Percentiles rank a stretch among this genome's conserved stretches.
These are phyloP conservation scores for Cliona cf. orientalis DNA, from an alignment of 37 sponge, comb jelly and placozoan genomes.

Conservation along the genomic window DNA sequence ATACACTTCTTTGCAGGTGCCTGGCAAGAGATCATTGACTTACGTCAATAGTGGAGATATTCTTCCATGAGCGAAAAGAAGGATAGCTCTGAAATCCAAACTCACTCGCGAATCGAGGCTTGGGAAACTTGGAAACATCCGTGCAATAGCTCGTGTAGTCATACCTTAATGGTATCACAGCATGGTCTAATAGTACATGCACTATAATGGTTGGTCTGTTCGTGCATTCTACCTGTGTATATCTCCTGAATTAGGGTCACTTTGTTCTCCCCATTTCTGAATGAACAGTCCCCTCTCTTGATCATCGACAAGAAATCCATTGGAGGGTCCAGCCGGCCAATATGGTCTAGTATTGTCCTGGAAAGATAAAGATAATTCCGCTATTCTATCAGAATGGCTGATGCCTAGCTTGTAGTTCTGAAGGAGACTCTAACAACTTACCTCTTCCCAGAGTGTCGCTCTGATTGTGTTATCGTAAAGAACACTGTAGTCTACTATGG, in stretches of 20 bases:
- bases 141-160: constrained; percentile 84
- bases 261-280: constrained; percentile 87
- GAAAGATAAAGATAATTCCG: no score
- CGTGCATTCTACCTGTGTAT: constrained; percentile 91
- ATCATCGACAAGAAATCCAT: constrained; percentile 77
- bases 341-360: constrained; percentile 83
- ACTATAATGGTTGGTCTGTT: constrained; percentile 29
- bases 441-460: constrained; percentile 73
- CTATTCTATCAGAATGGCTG: no score
- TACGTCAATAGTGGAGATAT: constrained; percentile 49
- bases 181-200: no score
- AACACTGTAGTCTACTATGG: constrained; percentile 77
- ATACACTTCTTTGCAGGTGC: no score
- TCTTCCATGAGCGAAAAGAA: constrained; percentile 64
- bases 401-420: no score
- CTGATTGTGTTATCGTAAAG: constrained; percentile 82
- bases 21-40: no score
- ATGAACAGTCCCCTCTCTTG: constrained; percentile 50
- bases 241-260: constrained; percentile 81
- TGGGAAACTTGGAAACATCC: constrained; percentile 86
- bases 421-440: constrained; percentile 13
- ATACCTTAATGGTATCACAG: constrained; percentile 60
- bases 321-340: constrained; percentile 96
- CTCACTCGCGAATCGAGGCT: constrained; percentile 95
- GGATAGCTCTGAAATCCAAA: constrained; percentile 97